Percentiles rank a stretch among this genome's conserved stretches.
These are phyloP conservation scores for Drosophila subsilvestris DNA, from an alignment of 2,888 invertebrate genomes.

Conservation along the genomic window DNA sequence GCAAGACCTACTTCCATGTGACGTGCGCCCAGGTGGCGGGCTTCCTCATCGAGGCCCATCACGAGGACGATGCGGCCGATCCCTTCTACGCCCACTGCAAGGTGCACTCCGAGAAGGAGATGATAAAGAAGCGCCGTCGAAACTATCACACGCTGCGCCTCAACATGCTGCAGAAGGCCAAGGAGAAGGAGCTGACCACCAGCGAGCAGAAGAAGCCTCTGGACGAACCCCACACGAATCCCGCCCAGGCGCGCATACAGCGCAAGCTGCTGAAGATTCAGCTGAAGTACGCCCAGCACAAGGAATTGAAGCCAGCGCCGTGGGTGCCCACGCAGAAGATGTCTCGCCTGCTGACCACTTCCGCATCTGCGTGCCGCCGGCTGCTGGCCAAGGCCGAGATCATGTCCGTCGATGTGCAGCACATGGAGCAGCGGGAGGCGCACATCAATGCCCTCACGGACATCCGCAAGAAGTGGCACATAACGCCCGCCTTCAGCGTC, in stretches of 20 bases:
- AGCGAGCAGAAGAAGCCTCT: conserved; percentile 29
- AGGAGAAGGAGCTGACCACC: conserved; percentile 68
- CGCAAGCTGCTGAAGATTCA: conserved; percentile 93
- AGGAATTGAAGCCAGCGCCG: conserved; percentile 89
- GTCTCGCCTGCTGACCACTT: conserved; percentile 94
- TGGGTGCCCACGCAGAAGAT: conserved; percentile 99
- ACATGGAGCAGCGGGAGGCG: conserved; percentile 92
- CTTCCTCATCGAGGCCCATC: conserved; percentile 95
- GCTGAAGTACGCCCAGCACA: conserved; percentile 91
- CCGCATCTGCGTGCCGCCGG: conserved; percentile 93
- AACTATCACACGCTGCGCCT: conserved; percentile 94
- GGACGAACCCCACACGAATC: conserved; percentile 84
- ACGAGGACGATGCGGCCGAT: conserved; percentile 96
- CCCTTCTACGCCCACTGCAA: conserved; percentile 99
- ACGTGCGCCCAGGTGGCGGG: conserved; percentile 98
- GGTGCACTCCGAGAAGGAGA: conserved; percentile 95
- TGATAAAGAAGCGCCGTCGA: conserved; percentile 90
- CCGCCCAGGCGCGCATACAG: conserved; percentile 90
- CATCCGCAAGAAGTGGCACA: conserved; percentile 96
- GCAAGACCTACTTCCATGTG: conserved; percentile 98
- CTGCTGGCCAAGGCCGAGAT: conserved; percentile 93
- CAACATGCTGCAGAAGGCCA: conserved; percentile 89
- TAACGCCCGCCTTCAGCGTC: conserved; percentile 96
- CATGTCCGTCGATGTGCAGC: conserved; percentile 94
- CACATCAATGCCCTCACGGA: conserved; percentile 92